Conservation (phyloP, 2,113 vertebrate species). For the Sinocyclocheilus anophthalmus region DNA sequence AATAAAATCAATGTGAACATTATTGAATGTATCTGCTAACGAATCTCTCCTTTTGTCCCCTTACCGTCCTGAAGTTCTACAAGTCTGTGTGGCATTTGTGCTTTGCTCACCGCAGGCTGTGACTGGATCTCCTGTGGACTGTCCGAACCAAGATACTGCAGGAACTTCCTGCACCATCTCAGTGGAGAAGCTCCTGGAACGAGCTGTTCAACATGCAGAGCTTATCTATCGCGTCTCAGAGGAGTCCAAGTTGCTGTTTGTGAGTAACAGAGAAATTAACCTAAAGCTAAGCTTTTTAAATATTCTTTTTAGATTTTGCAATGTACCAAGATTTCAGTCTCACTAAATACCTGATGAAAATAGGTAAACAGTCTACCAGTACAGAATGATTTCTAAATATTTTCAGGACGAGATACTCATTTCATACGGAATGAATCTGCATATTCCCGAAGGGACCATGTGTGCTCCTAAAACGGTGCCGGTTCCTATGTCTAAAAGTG, state of each 20-base stretch:
- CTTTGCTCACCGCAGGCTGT: constrained; percentile 35
- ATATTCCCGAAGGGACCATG: constrained; percentile 16
- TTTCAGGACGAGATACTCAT: constrained; percentile 59
- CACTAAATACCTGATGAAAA: not conserved
- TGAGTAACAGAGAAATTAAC: constrained; percentile 42
- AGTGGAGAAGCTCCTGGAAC: constrained; percentile 61
- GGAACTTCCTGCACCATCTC: constrained; percentile 49
- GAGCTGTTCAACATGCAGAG: constrained; percentile 60
- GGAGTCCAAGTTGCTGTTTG: constrained; percentile 58
- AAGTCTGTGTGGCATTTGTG: constrained; percentile 50
- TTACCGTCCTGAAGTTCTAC: constrained; percentile 44
- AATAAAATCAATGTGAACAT: not conserved
- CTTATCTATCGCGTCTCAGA: constrained; percentile 61
- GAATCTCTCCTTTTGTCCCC: not conserved
- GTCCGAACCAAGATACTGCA: constrained; percentile 27
- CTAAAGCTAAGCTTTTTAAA: not conserved
- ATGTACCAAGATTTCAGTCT: not conserved
- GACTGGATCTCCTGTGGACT: constrained; percentile 44
- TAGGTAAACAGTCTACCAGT: not conserved
- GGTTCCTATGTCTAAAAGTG: constrained; percentile 51
- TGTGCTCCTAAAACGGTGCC: constrained; percentile 48
- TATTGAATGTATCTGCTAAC: not conserved
- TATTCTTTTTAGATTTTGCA: not conserved
- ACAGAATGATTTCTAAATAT: not conserved
- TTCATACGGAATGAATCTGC: constrained; percentile 18